A percentile compares a stretch with the other conserved stretches of the same genome.
These are phyloP conservation scores for Hylomyscus alleni DNA, from an alignment of 2,797 vertebrate genomes.

Conservation along the genomic window DNA sequence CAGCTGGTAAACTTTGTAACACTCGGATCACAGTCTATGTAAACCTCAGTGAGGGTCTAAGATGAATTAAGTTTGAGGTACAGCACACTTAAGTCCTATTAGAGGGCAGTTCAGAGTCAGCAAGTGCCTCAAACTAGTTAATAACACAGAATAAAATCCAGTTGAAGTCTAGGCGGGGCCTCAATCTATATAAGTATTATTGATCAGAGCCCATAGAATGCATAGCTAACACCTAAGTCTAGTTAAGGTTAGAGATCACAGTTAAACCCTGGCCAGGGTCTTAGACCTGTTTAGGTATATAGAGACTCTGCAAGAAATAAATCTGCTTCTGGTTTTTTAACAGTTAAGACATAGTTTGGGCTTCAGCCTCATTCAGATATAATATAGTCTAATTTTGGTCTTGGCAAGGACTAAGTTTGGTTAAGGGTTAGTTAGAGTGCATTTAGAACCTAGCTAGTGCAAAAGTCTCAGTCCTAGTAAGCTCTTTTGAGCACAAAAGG, in stretches of 20 bases:
- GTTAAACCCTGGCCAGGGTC: not conserved
- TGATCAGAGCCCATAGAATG: not conserved
- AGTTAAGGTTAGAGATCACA: not conserved
- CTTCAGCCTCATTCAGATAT: not conserved
- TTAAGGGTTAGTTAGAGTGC: not conserved
- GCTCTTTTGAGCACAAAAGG: not conserved
- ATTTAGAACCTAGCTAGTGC: not conserved
- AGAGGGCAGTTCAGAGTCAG: not conserved
- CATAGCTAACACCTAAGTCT: not conserved
- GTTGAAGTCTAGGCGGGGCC: not conserved
- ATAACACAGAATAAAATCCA: not conserved
- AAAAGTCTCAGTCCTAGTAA: not conserved
- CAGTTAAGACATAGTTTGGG: not conserved
- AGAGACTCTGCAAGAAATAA: not conserved
- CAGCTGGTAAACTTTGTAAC: not conserved
- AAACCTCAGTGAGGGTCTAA: not conserved
- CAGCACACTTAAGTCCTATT: not conserved
- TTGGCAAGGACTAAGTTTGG: not conserved
- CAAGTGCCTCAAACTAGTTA: not conserved
- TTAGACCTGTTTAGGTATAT: not conserved
- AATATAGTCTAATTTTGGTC: not conserved
- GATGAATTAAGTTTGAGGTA: not conserved
- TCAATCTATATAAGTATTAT: not conserved
- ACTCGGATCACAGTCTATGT: not conserved
- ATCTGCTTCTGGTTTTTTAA: not conserved